These are phyloP conservation scores for Steinernema scapterisci DNA, from an alignment of 2,888 invertebrate genomes.

Conservation along the genomic window DNA sequence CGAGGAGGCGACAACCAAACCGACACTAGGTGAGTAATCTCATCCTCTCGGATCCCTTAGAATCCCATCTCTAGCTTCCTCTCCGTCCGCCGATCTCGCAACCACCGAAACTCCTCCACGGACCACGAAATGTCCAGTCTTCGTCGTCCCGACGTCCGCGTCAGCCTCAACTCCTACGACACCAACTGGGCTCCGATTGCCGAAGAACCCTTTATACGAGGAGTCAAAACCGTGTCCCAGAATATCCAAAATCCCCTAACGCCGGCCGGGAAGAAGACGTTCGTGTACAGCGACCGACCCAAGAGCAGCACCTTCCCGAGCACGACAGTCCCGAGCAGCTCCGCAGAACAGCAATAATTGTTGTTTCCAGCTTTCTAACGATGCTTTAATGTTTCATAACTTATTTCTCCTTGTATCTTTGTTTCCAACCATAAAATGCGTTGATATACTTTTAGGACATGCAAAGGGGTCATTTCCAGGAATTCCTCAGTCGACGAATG, in stretches of 20 bases:
- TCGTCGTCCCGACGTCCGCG: slow-evolving; percentile 32
- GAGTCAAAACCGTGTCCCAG: slow-evolving; percentile 8
- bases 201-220: slow-evolving; percentile 33
- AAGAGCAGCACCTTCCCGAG: slow-evolving; percentile 40
- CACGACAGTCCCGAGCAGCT: slow-evolving; percentile 6
- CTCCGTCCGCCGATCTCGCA: slow-evolving; percentile 19
- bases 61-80: slow-evolving; percentile 3
- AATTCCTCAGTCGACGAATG: too few relatives aligned
- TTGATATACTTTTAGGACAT: too few relatives aligned
- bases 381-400: slow-evolving; percentile 20
- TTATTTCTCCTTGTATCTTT: too few relatives aligned
- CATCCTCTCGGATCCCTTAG: too few relatives aligned
- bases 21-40: slow-evolving; percentile 50
- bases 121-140: slow-evolving; percentile 38
- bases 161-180: slow-evolving; percentile 36
- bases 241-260: slow-evolving; percentile 33
- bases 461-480: too few relatives aligned
- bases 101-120: slow-evolving; percentile 30
- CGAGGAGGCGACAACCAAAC: slow-evolving; percentile 54
- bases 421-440: too few relatives aligned
- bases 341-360: not conserved
- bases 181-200: slow-evolving; percentile 33
- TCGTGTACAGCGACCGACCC: slow-evolving; percentile 33
- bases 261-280: slow-evolving; percentile 14
- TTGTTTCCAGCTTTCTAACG: not conserved